Base-by-base conservation (phyloP, 1,140 invertebrate species). In the Macrostomum lignano region DNA sequence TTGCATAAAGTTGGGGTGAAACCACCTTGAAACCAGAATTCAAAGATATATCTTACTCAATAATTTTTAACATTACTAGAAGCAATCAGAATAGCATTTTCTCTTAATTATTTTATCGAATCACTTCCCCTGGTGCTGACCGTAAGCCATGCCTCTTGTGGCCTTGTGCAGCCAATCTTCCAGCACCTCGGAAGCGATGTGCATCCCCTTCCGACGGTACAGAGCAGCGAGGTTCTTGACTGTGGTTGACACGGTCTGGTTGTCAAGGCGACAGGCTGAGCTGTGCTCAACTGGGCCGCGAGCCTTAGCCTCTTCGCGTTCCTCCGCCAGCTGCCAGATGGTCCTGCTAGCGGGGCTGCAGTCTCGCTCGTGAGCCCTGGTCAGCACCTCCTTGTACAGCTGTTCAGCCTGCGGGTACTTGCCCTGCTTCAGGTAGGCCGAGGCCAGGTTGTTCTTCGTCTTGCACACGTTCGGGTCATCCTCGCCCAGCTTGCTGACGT, bases 381-480 rank as follows among this genome's bases (percentile, higher is more conserved):
- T 94, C 37, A 98, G 60, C 28, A 93, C 62, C 65, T 96, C 82
- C 61, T 98, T 96, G 62, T 98, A 98, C 2, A 98, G 63, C 33
- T 76, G 71, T 62, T 98, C 91, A 0, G 91, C 88, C 58, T 93
- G 81, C 48, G 86, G 81, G 62, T 93, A 98, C 63, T 96, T 94
- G 30, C 84, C 82, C 63, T 93, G 81, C 59, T 96, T 96, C 40
- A 96, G 64, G 59, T 86, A 96, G 52, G 84, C 91, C 1, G 84
- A 91, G 6, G 86, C 84, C 44, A 98, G 62, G 58, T 98, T 96
- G 57, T 98, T 98, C 64, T 96, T 96, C 7, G 88, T 96, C 62
- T 96, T 98, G 33, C 82, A 84, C 1, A 98, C 88, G 61, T 96
- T 96, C 10, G 82, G 77, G 65, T 98, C 88, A 57, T 98, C 86